Evolutionary conservation across 2,888 invertebrate genomes (phyloP).

Genomic region (Pachymerium ferrugineum): DNA sequence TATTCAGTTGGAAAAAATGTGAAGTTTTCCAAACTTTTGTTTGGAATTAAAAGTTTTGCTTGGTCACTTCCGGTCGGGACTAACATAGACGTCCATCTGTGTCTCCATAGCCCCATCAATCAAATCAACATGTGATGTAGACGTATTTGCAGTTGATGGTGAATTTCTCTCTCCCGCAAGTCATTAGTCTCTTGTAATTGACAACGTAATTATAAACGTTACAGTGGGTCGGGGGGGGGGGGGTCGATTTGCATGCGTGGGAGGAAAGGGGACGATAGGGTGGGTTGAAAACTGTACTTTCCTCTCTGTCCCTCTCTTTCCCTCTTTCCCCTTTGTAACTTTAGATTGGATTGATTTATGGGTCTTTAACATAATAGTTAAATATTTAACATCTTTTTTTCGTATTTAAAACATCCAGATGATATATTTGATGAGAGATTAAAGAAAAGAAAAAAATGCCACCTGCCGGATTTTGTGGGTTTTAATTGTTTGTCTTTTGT

Average conservation of each 20-base stretch:
- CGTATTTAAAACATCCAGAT: neutral
- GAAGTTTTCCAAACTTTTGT: neutral
- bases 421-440: neutral
- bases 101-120: neutral
- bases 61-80: slow-evolving; percentile 1
- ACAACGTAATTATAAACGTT: neutral
- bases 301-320: neutral
- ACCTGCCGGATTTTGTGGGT: slow-evolving; percentile 18
- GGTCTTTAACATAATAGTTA: neutral
- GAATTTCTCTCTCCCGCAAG: slow-evolving; percentile 4
- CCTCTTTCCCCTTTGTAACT: neutral
- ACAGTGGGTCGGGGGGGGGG: neutral
- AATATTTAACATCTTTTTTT: slow-evolving; percentile 4
- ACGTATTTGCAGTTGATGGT: slow-evolving; percentile 16
- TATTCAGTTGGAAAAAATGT: neutral
- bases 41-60: slow-evolving; percentile 10
- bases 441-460: no score
- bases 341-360: neutral
- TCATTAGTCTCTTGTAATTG: slow-evolving; percentile 12
- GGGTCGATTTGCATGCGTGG: neutral
- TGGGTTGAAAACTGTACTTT: neutral
- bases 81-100: neutral
- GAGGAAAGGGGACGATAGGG: neutral
- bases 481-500: neutral
- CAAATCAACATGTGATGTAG: slow-evolving; percentile 15